phyloP scores from a whole-genome alignment of 35 echinoderm and acorn worm species.

The Patiria miniata region DNA sequence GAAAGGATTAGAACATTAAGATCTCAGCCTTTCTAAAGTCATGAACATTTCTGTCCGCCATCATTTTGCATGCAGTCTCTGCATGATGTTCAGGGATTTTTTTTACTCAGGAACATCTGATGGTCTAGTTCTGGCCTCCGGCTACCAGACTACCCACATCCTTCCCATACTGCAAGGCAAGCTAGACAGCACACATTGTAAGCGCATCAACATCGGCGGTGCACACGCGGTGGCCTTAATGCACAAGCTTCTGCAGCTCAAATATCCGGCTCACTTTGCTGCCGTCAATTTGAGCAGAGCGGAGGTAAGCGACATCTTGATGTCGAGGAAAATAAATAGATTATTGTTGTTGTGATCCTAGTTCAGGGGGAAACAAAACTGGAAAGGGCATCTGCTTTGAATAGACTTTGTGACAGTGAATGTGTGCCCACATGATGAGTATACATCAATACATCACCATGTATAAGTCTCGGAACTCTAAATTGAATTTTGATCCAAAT shows the following conservation, averaged over 20 bases:
- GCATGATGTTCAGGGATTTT: background rate
- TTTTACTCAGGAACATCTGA: constrained; percentile 50
- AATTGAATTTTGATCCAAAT: background rate
- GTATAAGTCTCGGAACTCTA: too few species aligned
- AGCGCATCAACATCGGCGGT: constrained; percentile 82
- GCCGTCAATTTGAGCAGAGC: constrained; percentile 88
- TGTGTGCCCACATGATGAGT: too few species aligned
- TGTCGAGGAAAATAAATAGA: too few species aligned
- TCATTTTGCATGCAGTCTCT: too few species aligned
- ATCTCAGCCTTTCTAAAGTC: too few species aligned
- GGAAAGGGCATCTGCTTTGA: too few species aligned
- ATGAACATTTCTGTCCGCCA: too few species aligned
- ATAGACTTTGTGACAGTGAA: too few species aligned
- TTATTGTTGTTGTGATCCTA: too few species aligned
- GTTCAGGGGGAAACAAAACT: too few species aligned
- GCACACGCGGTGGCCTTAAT: constrained; percentile 50
- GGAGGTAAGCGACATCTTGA: constrained; percentile 74
- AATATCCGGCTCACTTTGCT: constrained; percentile 86
- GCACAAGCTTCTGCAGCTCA: constrained; percentile 81
- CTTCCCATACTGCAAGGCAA: constrained; percentile 76
- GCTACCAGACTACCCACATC: constrained; percentile 81
- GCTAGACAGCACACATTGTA: constrained; percentile 65
- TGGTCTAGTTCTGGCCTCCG: constrained; percentile 83
- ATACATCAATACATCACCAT: too few species aligned
- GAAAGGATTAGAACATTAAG: too few species aligned